Percentiles rank a stretch among this genome's conserved stretches.
Evolutionary conservation across 2,797 vertebrate genomes (phyloP).

Genomic region (Clamator glandarius): DNA sequence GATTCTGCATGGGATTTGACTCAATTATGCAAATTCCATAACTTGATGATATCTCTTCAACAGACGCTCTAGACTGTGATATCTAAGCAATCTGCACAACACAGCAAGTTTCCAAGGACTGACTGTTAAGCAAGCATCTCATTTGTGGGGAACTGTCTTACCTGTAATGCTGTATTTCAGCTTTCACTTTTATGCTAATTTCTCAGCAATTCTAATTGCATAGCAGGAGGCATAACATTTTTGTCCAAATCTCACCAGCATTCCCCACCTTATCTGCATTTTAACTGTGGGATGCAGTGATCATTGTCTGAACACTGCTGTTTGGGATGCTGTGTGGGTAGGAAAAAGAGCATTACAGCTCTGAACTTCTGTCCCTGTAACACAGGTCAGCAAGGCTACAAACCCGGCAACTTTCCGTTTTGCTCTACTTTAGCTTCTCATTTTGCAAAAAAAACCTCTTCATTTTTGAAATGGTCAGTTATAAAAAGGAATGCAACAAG

Average conservation of each 20-base stretch:
- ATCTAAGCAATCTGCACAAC: constrained; percentile 46
- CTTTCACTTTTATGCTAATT: background rate
- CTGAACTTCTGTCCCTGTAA: background rate
- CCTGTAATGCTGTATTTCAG: background rate
- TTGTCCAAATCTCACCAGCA: background rate
- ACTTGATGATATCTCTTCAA: constrained; percentile 55
- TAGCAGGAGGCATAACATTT: background rate
- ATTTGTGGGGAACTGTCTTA: background rate
- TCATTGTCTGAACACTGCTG: background rate
- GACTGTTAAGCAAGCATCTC: constrained; percentile 31
- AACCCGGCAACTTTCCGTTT: background rate
- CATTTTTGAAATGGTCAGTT: background rate
- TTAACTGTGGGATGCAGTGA: background rate
- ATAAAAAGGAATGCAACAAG: background rate
- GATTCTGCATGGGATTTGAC: constrained; percentile 60
- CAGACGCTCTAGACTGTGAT: constrained; percentile 48
- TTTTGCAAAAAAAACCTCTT: background rate
- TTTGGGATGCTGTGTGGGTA: background rate
- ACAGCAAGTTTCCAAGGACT: constrained; percentile 25
- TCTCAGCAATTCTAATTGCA: background rate
- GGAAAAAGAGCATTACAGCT: background rate
- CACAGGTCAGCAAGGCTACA: background rate
- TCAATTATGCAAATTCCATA: constrained; percentile 67
- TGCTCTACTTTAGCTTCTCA: background rate
- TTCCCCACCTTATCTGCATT: background rate